A percentile compares a stretch with the other conserved stretches of the same genome.
These are phyloP conservation scores for Epinotia ramella DNA, from an alignment of 2,888 invertebrate genomes.

Conservation along the genomic window DNA sequence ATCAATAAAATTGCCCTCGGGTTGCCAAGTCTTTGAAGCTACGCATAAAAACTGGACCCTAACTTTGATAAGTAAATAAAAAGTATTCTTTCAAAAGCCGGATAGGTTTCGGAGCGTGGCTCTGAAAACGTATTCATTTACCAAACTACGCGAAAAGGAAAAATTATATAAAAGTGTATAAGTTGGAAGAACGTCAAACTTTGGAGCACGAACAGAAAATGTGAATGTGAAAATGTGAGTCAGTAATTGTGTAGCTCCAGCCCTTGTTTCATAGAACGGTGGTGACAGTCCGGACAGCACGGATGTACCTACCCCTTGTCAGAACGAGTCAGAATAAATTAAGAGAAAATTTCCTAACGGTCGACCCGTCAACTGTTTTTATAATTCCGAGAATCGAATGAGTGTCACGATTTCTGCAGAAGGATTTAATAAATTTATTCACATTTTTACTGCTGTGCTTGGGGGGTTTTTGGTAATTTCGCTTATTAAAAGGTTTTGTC, in stretches of 20 bases:
- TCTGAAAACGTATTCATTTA: constrained; percentile 17
- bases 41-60: constrained; percentile 33
- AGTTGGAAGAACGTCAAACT: constrained; percentile 1
- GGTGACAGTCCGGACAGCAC: neutral
- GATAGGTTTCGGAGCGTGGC: constrained; percentile 11
- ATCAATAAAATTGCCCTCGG: constrained; percentile 32
- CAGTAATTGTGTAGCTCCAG: neutral
- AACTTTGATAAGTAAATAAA: constrained; percentile 37
- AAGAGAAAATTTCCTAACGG: neutral
- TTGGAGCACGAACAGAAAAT: neutral
- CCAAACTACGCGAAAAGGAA: constrained; percentile 16
- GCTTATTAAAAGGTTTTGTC: no score
- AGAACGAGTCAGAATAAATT: constrained; percentile 5
- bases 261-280: neutral
- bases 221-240: neutral
- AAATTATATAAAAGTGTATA: constrained; percentile 8
- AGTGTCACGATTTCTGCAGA: neutral
- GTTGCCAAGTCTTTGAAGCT: constrained; percentile 34
- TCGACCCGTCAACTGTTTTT: constrained; percentile 1
- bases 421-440: neutral
- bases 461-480: no score
- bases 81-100: constrained; percentile 21
- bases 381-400: neutral
- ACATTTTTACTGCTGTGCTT: neutral
- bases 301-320: neutral